A percentile compares a stretch with the other conserved stretches of the same genome.
phyloP scores from a whole-genome alignment of 2,113 vertebrate species.

The Morone chrysops region DNA sequence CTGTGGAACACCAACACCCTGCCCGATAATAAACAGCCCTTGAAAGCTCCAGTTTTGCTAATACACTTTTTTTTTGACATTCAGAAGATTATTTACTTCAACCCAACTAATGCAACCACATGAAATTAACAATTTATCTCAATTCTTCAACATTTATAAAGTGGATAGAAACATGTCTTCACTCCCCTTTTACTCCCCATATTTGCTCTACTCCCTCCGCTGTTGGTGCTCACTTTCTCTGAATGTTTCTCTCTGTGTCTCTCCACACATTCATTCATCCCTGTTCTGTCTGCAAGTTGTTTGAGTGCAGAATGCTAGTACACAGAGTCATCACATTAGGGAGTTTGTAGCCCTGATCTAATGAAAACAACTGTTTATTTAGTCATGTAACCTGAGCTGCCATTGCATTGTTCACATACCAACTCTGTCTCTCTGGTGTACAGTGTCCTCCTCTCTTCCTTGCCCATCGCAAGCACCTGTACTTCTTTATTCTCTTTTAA shows the following conservation, averaged over 20 bases:
- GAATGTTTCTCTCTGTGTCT: background rate
- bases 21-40: background rate
- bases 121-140: constrained; percentile 5
- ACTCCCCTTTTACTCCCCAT: background rate
- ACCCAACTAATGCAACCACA: constrained; percentile 25
- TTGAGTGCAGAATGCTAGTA: background rate
- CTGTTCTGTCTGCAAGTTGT: background rate
- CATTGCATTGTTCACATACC: background rate
- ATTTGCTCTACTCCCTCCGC: background rate
- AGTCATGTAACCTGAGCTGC: constrained; percentile 23
- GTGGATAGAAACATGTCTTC: background rate
- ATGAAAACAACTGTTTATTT: constrained; percentile 57
- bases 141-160: background rate
- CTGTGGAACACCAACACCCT: background rate
- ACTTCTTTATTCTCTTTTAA: constrained; percentile 42
- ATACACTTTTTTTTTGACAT: constrained; percentile 6
- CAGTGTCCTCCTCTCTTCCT: background rate
- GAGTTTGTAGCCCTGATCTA: constrained; percentile 32
- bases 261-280: constrained; percentile 14
- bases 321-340: constrained; percentile 39
- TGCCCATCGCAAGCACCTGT: background rate
- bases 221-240: background rate
- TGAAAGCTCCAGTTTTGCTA: background rate
- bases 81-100: background rate
- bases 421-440: constrained; percentile 18